Conservation (phyloP, 2,888 invertebrate species). For the Gymnoscelis rufifasciata region DNA sequence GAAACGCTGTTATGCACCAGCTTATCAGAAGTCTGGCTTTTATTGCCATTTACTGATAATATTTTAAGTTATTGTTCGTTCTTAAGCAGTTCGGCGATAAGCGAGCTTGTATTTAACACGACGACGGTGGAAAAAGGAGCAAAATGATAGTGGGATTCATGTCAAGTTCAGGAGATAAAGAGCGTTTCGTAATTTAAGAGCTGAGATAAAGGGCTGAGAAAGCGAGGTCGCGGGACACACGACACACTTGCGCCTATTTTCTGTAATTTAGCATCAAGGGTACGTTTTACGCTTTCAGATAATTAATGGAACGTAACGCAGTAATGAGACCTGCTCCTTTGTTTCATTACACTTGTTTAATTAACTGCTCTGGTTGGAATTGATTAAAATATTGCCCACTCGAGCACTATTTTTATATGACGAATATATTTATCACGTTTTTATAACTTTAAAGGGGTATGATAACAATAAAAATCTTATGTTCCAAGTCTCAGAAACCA, state of each 20-base stretch:
- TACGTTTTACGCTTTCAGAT: background rate
- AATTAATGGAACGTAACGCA: background rate
- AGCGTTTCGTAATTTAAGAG: conserved; percentile 13
- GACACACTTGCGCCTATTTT: background rate
- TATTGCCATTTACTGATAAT: background rate
- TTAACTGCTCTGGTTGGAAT: too few relatives aligned
- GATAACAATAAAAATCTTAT: too few relatives aligned
- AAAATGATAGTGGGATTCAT: conserved; percentile 14
- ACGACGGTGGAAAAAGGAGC: conserved; percentile 16
- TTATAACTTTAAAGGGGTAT: too few relatives aligned
- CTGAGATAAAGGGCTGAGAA: conserved; percentile 17
- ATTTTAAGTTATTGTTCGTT: background rate
- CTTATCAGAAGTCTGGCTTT: background rate
- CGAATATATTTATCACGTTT: too few relatives aligned
- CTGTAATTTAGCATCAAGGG: background rate
- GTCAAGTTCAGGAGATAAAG: conserved; percentile 29
- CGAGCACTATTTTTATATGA: too few relatives aligned
- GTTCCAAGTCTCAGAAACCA: too few relatives aligned
- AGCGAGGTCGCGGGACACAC: conserved; percentile 1
- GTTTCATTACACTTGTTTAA: background rate
- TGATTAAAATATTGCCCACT: too few relatives aligned
- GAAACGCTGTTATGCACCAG: too few relatives aligned
- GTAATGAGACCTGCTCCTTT: background rate
- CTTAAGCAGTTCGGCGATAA: conserved; percentile 20
- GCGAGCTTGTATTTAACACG: conserved; percentile 19